Evolutionary conservation across 2,888 invertebrate genomes (phyloP), one percentile per base, ranked within the genome.

Genomic region (Gastrophysa polygoni): DNA sequence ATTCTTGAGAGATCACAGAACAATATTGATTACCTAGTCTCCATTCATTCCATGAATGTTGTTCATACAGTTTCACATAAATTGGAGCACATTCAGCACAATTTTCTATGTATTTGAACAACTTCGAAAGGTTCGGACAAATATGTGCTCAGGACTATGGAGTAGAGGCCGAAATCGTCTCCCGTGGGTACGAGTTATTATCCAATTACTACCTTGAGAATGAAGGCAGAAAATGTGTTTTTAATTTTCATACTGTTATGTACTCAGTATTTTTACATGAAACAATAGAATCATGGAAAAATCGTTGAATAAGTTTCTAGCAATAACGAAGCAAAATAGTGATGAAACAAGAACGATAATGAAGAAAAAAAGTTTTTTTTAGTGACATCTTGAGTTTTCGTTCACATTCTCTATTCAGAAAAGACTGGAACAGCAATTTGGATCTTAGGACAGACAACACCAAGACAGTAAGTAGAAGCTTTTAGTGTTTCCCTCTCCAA

Each of bases 121-220:
- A 44, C 16, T n/a, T 3, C 43, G 43, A 44, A 54, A 21, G 54
- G 43, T 54, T 54, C 8, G 17, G 24, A 43, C 28, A 43, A 54
- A 54, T 54, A 54, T 54, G 38, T 54, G 44, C 44, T 54, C 44
- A 54, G 54, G 54, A 54, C 54, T 54, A 44, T 44, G 18, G 24
- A 54, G 24, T 28, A 21, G 17, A 24, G 16, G 54, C 54, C 28
- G 24, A 54, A 54, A 52, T 21, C 34, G 20, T 43, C 54, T 54
- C 54, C 28, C 54, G 21, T 16, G 54, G 43, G 43, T 6, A 14
- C 38, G 44, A 54, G 43, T 54, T 54, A 54, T 54, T 29, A 43
- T 17, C 21, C 21, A 54, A 54, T 54, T 43, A 43, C 21, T 24
- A 54, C 18, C 43, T 20, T 10, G 29, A 43, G 43, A 43, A 28